These are phyloP conservation scores for Cheilosia vernalis DNA, from an alignment of 2,888 invertebrate genomes.

Conservation along the genomic window DNA sequence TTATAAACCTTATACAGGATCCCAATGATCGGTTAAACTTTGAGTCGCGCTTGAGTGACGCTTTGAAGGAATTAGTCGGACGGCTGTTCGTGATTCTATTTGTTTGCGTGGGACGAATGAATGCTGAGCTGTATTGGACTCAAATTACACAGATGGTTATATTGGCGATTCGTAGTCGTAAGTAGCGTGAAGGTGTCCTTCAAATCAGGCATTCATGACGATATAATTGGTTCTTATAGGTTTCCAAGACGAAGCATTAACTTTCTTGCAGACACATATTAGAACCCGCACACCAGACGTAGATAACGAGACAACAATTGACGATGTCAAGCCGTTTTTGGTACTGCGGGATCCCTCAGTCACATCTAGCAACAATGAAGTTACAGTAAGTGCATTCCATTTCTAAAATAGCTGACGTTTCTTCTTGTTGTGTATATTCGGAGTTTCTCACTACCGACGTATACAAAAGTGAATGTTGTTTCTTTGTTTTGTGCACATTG, in stretches of 20 bases:
- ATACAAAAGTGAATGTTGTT: no score
- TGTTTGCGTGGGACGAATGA: constrained; percentile 80
- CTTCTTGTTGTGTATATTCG: no score
- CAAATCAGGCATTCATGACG: background rate
- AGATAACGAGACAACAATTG: constrained; percentile 44
- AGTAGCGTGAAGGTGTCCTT: constrained; percentile 16
- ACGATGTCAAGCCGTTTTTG: constrained; percentile 55
- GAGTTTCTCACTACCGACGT: no score
- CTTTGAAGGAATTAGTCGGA: constrained; percentile 79
- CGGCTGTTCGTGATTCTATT: constrained; percentile 81
- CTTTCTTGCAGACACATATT: constrained; percentile 78
- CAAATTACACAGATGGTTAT: constrained; percentile 80
- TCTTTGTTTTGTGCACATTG: no score
- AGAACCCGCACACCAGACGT: constrained; percentile 78
- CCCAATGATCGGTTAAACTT: constrained; percentile 77
- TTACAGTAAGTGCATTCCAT: constrained; percentile 35
- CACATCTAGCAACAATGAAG: constrained; percentile 51
- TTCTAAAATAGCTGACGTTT: background rate
- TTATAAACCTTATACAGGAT: constrained; percentile 79
- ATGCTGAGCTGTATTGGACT: constrained; percentile 81
- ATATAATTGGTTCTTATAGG: constrained; percentile 70
- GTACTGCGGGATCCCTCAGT: constrained; percentile 42
- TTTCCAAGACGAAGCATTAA: constrained; percentile 79
- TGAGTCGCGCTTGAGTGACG: constrained; percentile 79
- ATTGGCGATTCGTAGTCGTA: constrained; percentile 75